Conservation (phyloP, 2,113 vertebrate genomes). For the Bambusicola thoracicus region DNA sequence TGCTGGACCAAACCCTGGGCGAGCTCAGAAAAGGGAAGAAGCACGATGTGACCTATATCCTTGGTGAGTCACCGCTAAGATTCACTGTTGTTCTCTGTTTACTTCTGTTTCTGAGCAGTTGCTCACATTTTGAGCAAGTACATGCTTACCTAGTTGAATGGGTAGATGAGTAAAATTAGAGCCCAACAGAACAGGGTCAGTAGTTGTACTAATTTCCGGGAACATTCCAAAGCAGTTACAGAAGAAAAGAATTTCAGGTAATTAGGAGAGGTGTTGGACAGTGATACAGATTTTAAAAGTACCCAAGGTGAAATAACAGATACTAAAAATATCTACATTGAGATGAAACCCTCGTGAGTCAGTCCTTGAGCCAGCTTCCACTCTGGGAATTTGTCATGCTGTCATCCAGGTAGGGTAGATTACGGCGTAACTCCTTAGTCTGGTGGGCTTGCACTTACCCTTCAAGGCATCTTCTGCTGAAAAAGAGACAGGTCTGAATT, state of each 20-base stretch:
- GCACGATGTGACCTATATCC: conserved; percentile 12
- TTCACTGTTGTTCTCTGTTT: background rate
- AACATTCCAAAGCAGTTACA: conserved; percentile 40
- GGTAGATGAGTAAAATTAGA: background rate
- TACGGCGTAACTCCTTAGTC: background rate
- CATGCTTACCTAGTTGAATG: background rate
- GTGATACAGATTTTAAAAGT: background rate
- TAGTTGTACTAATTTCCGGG: background rate
- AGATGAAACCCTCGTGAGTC: conserved; percentile 44
- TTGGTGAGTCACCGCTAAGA: background rate
- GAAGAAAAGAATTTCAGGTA: conserved; percentile 27
- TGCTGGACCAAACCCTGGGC: background rate
- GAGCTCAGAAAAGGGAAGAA: background rate
- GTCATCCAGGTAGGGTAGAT: background rate
- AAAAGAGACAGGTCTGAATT: background rate
- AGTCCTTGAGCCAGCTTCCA: background rate
- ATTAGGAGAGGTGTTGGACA: conserved; percentile 47
- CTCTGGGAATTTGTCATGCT: conserved; percentile 24
- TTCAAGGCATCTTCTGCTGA: background rate
- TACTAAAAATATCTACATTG: conserved; percentile 55
- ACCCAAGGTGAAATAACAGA: conserved; percentile 44
- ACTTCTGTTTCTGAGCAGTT: conserved; percentile 9
- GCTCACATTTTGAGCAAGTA: background rate
- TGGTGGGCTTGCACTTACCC: background rate
- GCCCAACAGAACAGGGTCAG: background rate